Percentiles rank a stretch among this genome's conserved stretches.
These are phyloP conservation scores for Rallus crepitans DNA, from an alignment of 2,797 vertebrate genomes.

Conservation along the genomic window DNA sequence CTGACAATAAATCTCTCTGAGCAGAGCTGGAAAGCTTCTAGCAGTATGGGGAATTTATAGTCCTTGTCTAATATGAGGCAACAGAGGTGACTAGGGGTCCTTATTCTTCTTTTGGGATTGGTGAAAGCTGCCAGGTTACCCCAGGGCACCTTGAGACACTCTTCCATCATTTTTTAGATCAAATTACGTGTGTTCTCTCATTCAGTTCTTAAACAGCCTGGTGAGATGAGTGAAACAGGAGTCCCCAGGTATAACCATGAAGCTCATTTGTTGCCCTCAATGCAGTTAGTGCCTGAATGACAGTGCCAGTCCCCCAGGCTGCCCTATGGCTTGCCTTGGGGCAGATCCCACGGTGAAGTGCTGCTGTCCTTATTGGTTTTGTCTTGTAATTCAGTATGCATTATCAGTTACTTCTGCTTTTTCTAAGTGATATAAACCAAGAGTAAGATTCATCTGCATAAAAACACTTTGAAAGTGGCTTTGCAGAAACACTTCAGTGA, in stretches of 20 bases:
- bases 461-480: neutral
- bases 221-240: neutral
- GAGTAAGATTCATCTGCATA: neutral
- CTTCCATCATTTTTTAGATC: neutral
- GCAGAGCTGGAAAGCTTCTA: neutral
- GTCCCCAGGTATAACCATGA: neutral
- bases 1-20: neutral
- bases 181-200: neutral
- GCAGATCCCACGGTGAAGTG: neutral
- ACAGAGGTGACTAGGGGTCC: neutral
- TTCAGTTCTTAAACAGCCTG: neutral
- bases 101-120: neutral
- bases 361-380: rapidly evolving
- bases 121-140: neutral
- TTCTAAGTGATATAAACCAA: neutral
- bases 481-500: neutral
- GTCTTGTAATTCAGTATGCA: neutral
- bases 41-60: neutral
- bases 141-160: neutral
- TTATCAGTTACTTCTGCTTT: neutral
- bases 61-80: neutral
- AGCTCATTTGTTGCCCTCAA: neutral
- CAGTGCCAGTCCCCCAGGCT: rapidly evolving
- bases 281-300: rapidly evolving
- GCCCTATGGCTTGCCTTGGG: rapidly evolving